phyloP scores from a whole-genome alignment of 2,113 vertebrate genomes.

The Silurus meridionalis region DNA sequence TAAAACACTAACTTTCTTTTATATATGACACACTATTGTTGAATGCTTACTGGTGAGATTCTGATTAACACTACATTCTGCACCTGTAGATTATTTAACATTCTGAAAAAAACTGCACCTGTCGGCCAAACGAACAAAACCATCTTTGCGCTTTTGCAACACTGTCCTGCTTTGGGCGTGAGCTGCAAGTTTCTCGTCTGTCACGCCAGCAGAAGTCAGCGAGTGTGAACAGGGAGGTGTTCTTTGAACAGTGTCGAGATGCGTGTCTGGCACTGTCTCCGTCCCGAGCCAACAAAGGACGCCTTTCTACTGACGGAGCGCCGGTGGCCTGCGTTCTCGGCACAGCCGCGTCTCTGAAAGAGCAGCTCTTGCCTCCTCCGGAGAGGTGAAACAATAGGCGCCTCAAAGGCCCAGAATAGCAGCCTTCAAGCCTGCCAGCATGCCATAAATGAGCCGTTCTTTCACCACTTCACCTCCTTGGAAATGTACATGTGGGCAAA shows the following conservation, averaged over 20 bases:
- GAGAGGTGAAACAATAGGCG: constrained; percentile 51
- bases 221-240: constrained; percentile 46
- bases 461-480: constrained; percentile 39
- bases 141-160: not conserved
- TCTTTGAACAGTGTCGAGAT: constrained; percentile 42
- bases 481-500: constrained; percentile 45
- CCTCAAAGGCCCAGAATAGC: constrained; percentile 40
- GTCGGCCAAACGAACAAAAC: not conserved
- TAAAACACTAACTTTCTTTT: not conserved
- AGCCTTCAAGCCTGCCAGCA: constrained; percentile 50
- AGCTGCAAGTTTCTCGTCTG: constrained; percentile 40
- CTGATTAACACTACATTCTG: not conserved
- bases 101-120: not conserved
- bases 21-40: not conserved
- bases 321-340: constrained; percentile 37
- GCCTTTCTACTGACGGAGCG: constrained; percentile 43
- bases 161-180: not conserved
- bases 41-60: not conserved
- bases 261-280: constrained; percentile 41
- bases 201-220: constrained; percentile 43
- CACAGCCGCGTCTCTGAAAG: constrained; percentile 44
- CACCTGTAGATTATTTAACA: not conserved
- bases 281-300: constrained; percentile 47
- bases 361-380: constrained; percentile 49
- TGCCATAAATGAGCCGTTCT: constrained; percentile 51